Percentiles rank a stretch among this genome's conserved stretches.
phyloP scores from a whole-genome alignment of 2,888 invertebrate genomes.

The Cephus sareptanus region DNA sequence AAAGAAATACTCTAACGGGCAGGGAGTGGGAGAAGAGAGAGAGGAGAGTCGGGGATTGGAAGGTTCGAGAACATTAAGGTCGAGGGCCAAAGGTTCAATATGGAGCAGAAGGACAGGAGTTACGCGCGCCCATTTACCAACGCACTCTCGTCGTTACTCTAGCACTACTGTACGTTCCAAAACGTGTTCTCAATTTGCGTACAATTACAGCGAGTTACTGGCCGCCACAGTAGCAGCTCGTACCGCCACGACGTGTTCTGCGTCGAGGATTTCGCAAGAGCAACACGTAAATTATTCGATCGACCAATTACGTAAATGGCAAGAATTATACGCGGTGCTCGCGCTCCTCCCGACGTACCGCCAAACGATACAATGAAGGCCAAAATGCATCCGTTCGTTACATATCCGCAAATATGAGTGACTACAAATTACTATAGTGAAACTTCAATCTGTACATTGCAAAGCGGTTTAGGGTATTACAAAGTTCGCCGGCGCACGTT shows the following conservation, averaged over 20 bases:
- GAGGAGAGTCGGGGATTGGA: neutral
- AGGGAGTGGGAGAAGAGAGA: neutral
- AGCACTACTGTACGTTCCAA: neutral
- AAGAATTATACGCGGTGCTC: neutral
- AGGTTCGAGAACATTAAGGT: neutral
- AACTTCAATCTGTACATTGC: slow-evolving; percentile 33
- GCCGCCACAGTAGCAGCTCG: neutral
- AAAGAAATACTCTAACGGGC: slow-evolving; percentile 27
- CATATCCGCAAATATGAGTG: slow-evolving; percentile 27
- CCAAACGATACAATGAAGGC: neutral
- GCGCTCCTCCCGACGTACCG: neutral
- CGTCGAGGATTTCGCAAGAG: neutral
- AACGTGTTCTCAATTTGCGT: neutral
- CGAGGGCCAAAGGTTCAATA: neutral
- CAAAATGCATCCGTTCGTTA: neutral
- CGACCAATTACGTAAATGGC: neutral
- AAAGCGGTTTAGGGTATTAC: slow-evolving; percentile 25
- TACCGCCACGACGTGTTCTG: neutral
- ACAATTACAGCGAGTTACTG: neutral
- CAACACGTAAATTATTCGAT: neutral
- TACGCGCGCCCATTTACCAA: slow-evolving; percentile 24
- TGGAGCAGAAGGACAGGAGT: slow-evolving; percentile 22
- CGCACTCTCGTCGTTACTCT: slow-evolving; percentile 21
- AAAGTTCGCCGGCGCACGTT: slow-evolving; percentile 23
- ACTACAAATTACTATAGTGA: slow-evolving; percentile 22